Evolutionary conservation across 2,113 vertebrate genomes (phyloP), one percentile per base, ranked within the genome.

Genomic region (Sander lucioperca): DNA sequence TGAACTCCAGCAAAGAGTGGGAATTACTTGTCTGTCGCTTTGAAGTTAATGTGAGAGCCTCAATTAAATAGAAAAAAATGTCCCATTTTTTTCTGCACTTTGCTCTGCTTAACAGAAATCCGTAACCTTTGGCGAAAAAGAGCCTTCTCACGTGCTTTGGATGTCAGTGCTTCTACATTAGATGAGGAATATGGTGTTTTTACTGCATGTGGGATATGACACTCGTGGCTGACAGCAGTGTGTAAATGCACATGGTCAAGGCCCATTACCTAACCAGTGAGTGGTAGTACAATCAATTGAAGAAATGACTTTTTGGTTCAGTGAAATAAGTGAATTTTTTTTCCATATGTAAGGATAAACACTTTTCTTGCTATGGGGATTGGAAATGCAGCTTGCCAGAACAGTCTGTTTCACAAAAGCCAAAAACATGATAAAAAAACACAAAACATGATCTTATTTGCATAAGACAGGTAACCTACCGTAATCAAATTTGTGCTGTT

Each of bases 11-110:
- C 85, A 83, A 84, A 86, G 80, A 88, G 78, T 67, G 45, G 65
- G 81, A 85, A 91, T 89, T 89, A 86, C 88, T 84, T 79, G 51
- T 71, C 76, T 80, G 68, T 88, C 64, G 66, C 89, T 94, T 93
- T 94, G 93, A 93, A 90, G 91, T 93, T 93, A 87, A 93, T 90
- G 82, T 84, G 73, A 88, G 83, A 82, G 30, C 75, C 74, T 90
- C 82, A 92, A 86, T 92, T 93, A 90, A 94, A 90, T 68, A 33
- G 65, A 21, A 80, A 82, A 56, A 82, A 76, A 7, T 25, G 3
- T 68, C 14, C 1, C 6, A 15, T 79, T 59, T 71, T 74, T 18
- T 73, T 43, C 48, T 81, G 58, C 67, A 76, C 58, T 77, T 86
- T 85, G 72, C 82, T 82, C 74, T 77, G 67, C 59, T 83, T 69